Evolutionary conservation across 2,113 vertebrate genomes (phyloP), one percentile per base, ranked within the genome.

Genomic region (Podarcis muralis): DNA sequence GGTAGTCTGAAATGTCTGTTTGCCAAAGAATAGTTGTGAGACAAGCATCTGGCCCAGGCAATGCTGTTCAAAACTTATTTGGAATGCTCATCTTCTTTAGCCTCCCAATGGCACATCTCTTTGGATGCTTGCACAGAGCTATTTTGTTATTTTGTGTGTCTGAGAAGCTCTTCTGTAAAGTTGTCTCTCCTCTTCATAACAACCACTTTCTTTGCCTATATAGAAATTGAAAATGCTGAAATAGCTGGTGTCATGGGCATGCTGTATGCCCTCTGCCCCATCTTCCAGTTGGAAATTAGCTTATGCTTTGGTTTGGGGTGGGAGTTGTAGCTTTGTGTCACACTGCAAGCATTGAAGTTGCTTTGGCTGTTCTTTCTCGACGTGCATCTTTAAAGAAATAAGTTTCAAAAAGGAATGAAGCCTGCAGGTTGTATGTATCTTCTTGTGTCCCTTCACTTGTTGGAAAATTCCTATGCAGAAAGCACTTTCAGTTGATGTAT

Each of bases 181-280:
- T 27, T 82, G 25, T 57, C 35, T 48, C 80, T 87, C 35, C 25
- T 72, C 65, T 40, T 87, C 7, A 59, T 32, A 75, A 65, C 23
- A 66, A 65, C 32, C 78, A 11, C 65, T 82, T 82, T 82, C 20
- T 69, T 53, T 57, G 66, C 43, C 8, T 40, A 43, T 59, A 25
- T 27, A 80, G 57, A 86, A 80, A 81, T 37, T 37, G 48, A 82
- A 62, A 81, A 13, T 87, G 53, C 68, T 87, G 57, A 59, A n/a
- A 25, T 32, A 76, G 32, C 25, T 77, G 25, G 32, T 65, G 15
- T 85, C 30, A 5, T 35, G n/a, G 77, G 22, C 23, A 66, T 87
- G 32, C 69, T 71, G 35, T 81, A 77, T 87, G 72, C 62, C 53
- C 5, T 37, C 48, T 87, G 69, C 65, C 48, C 40, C n/a, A 59